phyloP scores from a whole-genome alignment of 1,140 invertebrate genomes.

The Microplitis demolitor region DNA sequence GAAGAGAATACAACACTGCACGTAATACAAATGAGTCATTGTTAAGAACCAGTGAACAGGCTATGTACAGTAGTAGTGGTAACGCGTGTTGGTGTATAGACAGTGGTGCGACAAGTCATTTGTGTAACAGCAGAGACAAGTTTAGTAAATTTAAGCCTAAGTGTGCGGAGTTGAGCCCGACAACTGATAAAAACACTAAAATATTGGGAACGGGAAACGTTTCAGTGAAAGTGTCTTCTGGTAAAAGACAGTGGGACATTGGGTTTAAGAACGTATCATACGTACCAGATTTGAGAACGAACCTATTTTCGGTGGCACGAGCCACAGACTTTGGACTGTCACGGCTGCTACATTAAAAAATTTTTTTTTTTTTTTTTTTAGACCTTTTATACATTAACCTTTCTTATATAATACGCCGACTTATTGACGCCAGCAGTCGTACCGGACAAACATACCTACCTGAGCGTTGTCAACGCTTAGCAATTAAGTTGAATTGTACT shows the following conservation, averaged over 20 bases:
- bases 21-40: background rate
- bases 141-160: background rate
- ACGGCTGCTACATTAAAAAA: no score
- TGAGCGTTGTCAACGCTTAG: no score
- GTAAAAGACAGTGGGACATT: background rate
- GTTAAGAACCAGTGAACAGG: slow-evolving; percentile 1
- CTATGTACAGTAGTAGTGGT: background rate
- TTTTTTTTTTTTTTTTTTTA: no score
- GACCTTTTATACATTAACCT: no score
- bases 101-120: slow-evolving; percentile 14
- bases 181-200: background rate
- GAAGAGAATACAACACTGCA: background rate
- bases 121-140: background rate
- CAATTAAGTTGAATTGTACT: no score
- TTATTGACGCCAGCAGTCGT: no score
- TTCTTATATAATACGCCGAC: no score
- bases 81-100: slow-evolving; percentile 7
- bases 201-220: slow-evolving; percentile 5
- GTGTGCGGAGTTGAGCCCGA: background rate
- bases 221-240: background rate
- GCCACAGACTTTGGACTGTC: slow-evolving; percentile 3
- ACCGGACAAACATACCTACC: no score
- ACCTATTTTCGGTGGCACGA: slow-evolving; percentile 11
- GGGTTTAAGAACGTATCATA: slow-evolving; percentile 1
- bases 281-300: slow-evolving; percentile 17